phyloP scores from a whole-genome alignment of 2,113 vertebrate genomes.

The Triplophysa siluroides region DNA sequence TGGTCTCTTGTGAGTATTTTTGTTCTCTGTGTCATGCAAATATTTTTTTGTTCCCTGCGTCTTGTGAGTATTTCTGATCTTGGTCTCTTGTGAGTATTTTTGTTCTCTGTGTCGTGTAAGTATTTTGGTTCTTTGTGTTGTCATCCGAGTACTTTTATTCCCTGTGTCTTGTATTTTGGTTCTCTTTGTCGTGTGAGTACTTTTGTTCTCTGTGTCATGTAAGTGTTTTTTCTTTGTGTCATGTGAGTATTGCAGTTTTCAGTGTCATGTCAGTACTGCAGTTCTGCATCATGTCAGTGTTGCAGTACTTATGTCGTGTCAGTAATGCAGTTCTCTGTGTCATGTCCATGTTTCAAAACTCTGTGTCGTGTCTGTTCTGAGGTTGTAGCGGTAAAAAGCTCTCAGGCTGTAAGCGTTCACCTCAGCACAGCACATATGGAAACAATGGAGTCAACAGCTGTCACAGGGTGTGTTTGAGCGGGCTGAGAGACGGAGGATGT shows the following conservation, averaged over 20 bases:
- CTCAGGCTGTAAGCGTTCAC: slow-evolving; percentile 2
- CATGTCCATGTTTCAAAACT: not conserved
- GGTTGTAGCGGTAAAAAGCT: slow-evolving; percentile 22
- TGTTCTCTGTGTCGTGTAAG: not conserved
- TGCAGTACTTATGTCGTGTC: not conserved
- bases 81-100: not conserved
- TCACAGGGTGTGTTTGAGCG: slow-evolving; percentile 52
- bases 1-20: not conserved
- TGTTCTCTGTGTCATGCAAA: not conserved
- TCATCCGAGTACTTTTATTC: not conserved
- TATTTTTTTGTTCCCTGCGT: not conserved
- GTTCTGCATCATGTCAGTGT: not conserved
- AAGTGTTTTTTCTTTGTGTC: not conserved
- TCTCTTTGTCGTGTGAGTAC: not conserved
- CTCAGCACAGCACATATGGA: slow-evolving; percentile 42
- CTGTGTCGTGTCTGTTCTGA: not conserved
- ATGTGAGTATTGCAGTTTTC: not conserved
- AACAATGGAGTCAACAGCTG: slow-evolving; percentile 60
- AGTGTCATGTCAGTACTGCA: not conserved
- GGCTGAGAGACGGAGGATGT: slow-evolving; percentile 21
- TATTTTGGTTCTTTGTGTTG: not conserved
- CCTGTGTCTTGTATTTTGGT: too few relatives aligned
- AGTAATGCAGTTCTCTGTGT: not conserved
- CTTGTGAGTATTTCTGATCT: not conserved
- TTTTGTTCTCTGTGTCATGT: not conserved